Percentiles rank a stretch among this genome's conserved stretches.
Conservation (phyloP, 2,888 invertebrate species). For the Ephialtes manifestator region DNA sequence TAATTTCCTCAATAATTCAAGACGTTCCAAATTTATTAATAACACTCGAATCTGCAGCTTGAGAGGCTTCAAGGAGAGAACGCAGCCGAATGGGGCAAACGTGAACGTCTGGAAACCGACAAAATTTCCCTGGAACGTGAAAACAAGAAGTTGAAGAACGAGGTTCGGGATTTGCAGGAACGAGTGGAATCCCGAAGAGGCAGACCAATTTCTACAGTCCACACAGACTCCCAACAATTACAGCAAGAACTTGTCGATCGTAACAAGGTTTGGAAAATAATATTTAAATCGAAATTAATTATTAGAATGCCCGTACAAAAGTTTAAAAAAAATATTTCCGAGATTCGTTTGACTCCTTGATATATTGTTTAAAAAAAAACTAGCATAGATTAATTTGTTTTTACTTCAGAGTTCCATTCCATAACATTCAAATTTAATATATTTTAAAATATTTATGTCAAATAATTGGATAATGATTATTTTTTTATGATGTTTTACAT, state of each 20-base stretch:
- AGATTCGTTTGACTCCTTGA: too few relatives aligned
- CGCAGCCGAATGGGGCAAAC: constrained; percentile 96
- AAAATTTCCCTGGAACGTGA: constrained; percentile 95
- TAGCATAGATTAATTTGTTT: too few relatives aligned
- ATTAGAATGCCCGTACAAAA: not conserved
- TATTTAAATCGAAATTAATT: not conserved
- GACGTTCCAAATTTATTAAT: not conserved
- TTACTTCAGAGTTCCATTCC: too few relatives aligned
- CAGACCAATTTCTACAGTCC: constrained; percentile 89
- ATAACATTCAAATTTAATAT: too few relatives aligned
- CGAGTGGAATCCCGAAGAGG: constrained; percentile 89
- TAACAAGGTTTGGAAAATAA: constrained; percentile 87
- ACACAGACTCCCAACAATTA: constrained; percentile 89
- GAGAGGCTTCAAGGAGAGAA: constrained; percentile 96
- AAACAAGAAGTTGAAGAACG: constrained; percentile 92
- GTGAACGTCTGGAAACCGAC: constrained; percentile 96
- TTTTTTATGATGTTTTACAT: too few relatives aligned
- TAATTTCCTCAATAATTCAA: not conserved
- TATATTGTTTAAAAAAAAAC: too few relatives aligned
- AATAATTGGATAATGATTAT: too few relatives aligned
- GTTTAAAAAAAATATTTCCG: too few relatives aligned
- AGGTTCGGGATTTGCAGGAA: constrained; percentile 91
- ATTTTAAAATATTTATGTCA: too few relatives aligned
- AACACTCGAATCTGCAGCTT: constrained; percentile 87
- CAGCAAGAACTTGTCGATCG: constrained; percentile 90